A percentile compares a stretch with the other conserved stretches of the same genome.
Conservation (phyloP, 2,888 invertebrate genomes). For the Sericinus montela region DNA sequence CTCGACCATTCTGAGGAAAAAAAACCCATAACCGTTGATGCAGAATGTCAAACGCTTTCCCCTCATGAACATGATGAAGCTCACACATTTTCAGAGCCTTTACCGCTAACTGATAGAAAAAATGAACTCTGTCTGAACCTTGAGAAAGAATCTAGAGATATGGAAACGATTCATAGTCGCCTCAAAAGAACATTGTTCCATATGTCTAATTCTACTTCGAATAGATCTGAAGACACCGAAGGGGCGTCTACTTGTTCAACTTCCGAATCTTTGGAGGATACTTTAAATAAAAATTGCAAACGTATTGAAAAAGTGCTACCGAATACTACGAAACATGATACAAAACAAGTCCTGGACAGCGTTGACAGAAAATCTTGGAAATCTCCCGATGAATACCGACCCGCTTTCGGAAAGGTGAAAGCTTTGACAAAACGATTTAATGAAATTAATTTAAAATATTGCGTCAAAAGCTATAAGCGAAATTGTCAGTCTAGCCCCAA, state of each 20-base stretch:
- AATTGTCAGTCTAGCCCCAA: constrained; percentile 73
- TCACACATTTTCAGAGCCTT: constrained; percentile 24
- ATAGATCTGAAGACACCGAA: constrained; percentile 62
- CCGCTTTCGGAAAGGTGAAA: constrained; percentile 84
- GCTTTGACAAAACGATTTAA: constrained; percentile 85
- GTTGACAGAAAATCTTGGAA: constrained; percentile 81
- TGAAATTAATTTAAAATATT: constrained; percentile 64
- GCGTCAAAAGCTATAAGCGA: constrained; percentile 61
- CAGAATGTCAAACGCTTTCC: constrained; percentile 58
- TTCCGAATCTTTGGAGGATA: constrained; percentile 54
- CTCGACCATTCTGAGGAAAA: constrained; percentile 54
- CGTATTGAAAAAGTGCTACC: constrained; percentile 27
- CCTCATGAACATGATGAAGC: constrained; percentile 40
- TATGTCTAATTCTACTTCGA: constrained; percentile 54
- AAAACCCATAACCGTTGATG: constrained; percentile 57
- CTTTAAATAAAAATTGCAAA: constrained; percentile 30
- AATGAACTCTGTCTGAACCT: constrained; percentile 50
- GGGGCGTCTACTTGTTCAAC: constrained; percentile 55
- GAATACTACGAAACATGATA: constrained; percentile 44
- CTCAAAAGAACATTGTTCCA: constrained; percentile 53
- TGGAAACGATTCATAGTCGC: constrained; percentile 52
- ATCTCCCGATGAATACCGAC: constrained; percentile 83
- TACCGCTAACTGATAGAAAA: constrained; percentile 35
- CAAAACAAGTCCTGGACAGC: constrained; percentile 55
- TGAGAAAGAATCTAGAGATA: constrained; percentile 43